Evolutionary conservation across 2,113 vertebrate genomes (phyloP).

Genomic region (Pseudois nayaur): DNA sequence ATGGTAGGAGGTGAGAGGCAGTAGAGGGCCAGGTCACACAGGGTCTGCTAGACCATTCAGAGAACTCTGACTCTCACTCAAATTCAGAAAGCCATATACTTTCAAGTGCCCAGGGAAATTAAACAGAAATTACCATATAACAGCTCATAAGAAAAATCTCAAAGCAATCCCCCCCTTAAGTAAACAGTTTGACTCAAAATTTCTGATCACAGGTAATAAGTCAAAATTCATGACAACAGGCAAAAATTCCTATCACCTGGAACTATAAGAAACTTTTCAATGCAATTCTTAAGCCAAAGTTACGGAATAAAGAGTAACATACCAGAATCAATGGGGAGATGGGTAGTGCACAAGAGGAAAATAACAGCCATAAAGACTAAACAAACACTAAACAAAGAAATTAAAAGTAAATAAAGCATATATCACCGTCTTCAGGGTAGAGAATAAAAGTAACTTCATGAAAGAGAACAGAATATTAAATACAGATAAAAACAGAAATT

Average conservation of each 20-base stretch:
- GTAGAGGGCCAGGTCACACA: background rate
- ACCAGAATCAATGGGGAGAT: background rate
- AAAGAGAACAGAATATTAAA: background rate
- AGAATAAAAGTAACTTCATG: background rate
- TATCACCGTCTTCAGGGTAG: background rate
- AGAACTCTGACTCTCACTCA: background rate
- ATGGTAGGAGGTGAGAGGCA: background rate
- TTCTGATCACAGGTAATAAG: background rate
- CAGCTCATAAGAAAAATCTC: background rate
- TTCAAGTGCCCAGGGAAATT: background rate
- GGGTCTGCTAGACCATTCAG: background rate
- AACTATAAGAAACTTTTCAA: background rate
- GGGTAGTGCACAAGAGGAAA: background rate
- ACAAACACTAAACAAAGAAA: background rate
- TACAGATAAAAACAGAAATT: background rate
- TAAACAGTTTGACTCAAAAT: background rate
- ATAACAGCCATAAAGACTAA: background rate
- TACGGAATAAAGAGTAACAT: background rate
- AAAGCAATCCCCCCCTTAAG: background rate
- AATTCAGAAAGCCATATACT: background rate
- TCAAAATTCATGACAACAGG: background rate
- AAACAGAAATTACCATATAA: background rate
- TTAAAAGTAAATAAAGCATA: background rate
- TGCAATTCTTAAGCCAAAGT: background rate
- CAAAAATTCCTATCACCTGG: background rate